Percentiles rank a stretch among this genome's conserved stretches.
Evolutionary conservation across 2,797 vertebrate genomes (phyloP).

Genomic region (Hypotaenidia okinawae): DNA sequence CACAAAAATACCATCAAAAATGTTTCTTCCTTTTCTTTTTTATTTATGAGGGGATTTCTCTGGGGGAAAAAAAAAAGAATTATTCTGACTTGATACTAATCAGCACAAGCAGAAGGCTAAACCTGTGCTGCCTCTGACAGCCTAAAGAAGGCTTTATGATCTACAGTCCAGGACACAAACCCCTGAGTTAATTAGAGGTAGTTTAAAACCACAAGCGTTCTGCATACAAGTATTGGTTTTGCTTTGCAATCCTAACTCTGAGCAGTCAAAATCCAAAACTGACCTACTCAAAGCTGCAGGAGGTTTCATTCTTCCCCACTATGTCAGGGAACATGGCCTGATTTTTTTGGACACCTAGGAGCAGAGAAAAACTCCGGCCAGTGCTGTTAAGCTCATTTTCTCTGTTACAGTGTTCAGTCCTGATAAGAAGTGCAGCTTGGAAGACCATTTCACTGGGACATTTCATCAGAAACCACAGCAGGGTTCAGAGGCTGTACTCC

Average conservation of each 20-base stretch:
- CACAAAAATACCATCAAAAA: slow-evolving; percentile 20
- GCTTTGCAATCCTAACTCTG: not conserved
- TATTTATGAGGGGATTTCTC: slow-evolving; percentile 59
- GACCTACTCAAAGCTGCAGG: not conserved
- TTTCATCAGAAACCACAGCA: not conserved
- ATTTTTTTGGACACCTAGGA: not conserved
- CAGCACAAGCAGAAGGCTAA: slow-evolving; percentile 13
- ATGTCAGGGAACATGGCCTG: not conserved
- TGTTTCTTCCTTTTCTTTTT: slow-evolving; percentile 46
- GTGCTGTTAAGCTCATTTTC: not conserved
- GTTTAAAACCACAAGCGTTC: not conserved
- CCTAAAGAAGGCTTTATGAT: not conserved
- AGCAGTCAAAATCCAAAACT: not conserved
- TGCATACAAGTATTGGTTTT: not conserved
- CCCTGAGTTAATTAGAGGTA: not conserved
- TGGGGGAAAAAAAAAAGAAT: not conserved
- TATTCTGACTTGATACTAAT: slow-evolving; percentile 46
- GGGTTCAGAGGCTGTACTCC: not conserved
- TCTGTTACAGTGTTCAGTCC: not conserved
- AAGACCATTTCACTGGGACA: not conserved
- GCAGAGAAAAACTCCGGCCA: not conserved
- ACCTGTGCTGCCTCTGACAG: not conserved
- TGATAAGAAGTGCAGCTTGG: not conserved
- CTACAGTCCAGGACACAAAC: not conserved
- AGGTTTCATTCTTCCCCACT: not conserved